Evolutionary conservation across 92 coral and sea anemone genomes (phyloP), one percentile per base, ranked within the genome.

Genomic region (Zoanthus sociatus): DNA sequence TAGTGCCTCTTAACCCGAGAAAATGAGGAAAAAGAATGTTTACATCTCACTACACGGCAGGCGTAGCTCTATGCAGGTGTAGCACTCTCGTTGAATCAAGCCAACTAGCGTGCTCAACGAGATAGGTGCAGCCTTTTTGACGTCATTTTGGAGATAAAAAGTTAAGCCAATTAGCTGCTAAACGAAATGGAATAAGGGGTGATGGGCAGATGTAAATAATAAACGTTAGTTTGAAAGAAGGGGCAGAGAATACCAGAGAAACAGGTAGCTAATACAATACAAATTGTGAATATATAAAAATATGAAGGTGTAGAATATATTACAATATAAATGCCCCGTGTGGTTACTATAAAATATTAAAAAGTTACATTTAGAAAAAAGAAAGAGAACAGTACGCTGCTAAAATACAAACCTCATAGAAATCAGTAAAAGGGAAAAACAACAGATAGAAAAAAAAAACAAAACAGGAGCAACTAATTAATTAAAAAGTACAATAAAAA

Each of bases 41-140:
- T 26, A 26, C 26, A 26, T 26, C 26, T 18, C n/a, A n/a, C 50
- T 7, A 6, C 48, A 17, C 53, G 51, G 20, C 77, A 71, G 77
- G 47, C 6, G n/a, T 37, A 71, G 77, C 76, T 31, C 51, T 71
- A 1, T 9, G 50, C 50, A 13, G 76, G 76, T 18, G 76, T 17
- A 0, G 76, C 76, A 31, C 51, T 16, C 48, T 71, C 76, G 51
- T 9, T 17, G 76, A 71, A 51, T 71, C 77, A 18, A 71, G 77
- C 77, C n/a, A n/a, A 33, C 77, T 51, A 71, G 14, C n/a, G 51
- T 71, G 77, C 50, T 71, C 51, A 13, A 31, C 50, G 76, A 71
- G 77, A 33, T 37, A 71, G 77, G 50, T 71, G 50, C 77, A 71
- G 6, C 50, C 14, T 31, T 71, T 71, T 31, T 6, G 77, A 9